Conservation (phyloP, 2,888 invertebrate species). For the Acanthosepion esculentum region DNA sequence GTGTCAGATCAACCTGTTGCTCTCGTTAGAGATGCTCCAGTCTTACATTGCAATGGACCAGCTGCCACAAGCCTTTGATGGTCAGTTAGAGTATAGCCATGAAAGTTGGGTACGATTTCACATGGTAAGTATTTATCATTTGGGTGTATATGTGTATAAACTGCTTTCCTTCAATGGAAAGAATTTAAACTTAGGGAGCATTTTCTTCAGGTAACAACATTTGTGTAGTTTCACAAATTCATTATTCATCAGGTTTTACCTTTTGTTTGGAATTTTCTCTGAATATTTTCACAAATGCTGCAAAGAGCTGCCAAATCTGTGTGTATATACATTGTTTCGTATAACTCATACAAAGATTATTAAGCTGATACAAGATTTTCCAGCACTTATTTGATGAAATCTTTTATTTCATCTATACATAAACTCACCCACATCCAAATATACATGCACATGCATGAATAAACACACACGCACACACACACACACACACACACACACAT, state of each 20-base stretch:
- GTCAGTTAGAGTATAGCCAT: slow-evolving; percentile 82
- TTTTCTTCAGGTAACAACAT: not conserved
- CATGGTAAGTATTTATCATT: slow-evolving; percentile 77
- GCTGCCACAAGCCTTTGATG: slow-evolving; percentile 79
- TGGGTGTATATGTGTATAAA: not conserved
- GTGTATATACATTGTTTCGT: not conserved
- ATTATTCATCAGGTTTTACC: not conserved
- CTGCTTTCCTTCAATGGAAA: not conserved
- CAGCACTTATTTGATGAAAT: no score
- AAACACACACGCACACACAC: no score
- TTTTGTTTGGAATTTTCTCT: not conserved
- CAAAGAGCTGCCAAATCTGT: not conserved
- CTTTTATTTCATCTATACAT: no score
- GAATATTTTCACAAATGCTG: not conserved
- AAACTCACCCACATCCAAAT: no score
- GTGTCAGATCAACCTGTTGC: slow-evolving; percentile 69
- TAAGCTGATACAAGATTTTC: no score
- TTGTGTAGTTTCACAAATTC: not conserved
- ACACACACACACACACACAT: no score
- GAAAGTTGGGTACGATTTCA: slow-evolving; percentile 85
- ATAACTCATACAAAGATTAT: no score
- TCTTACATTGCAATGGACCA: slow-evolving; percentile 74
- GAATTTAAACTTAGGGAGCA: not conserved
- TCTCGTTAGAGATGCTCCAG: slow-evolving; percentile 66
- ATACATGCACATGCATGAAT: no score